Base-by-base conservation (phyloP, 2,113 vertebrate genomes). In the Scalopus aquaticus region DNA sequence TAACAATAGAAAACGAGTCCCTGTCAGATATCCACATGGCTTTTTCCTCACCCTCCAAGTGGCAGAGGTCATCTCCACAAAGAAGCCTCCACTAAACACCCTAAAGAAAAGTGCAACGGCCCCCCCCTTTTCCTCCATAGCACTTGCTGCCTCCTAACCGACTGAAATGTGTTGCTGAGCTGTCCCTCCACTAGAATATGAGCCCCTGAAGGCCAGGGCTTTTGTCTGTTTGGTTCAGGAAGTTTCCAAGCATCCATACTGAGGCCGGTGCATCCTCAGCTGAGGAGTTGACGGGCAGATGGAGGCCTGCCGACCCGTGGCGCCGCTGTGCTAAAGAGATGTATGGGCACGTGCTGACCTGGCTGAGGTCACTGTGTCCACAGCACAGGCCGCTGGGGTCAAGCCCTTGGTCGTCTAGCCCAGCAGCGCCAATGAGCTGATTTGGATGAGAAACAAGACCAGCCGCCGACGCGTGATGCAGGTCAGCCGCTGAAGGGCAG, bases 391-490 rank as follows among this genome's bases (percentile, higher is more conserved):
- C 0, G 6, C 28, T 1, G 17, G 62, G 89, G 79, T 93, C 78
- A 73, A 72, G 89, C 5, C 42, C 28, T 85, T 49, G 82, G 28
- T 62, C 89, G 81, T 77, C 72, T 44, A n/a, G 64, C 9, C 62
- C 15, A 0, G 15, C 91, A 87, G 95, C 78, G 64, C 62, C 95
- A 78, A 88, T 82, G 65, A 93, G 73, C 95, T 84, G 30, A 90
- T 92, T 49, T 84, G 32, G 22, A 2, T 67, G 32, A 76, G 72
- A 84, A 79, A 81, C 12, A 62, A 51, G 70, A 51, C 0, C 0
- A 7, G 42, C 72, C 30, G 32, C 76, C 84, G 84, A 69, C 28
- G 39, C 42, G 73, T 49, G 72, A 73, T 28, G 28, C 28, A 46
- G 60, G 44, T 44, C 11, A 10, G 81, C 93, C 72, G 65, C 35